Conservation (phyloP, 2,888 invertebrate genomes). For the Dione vanillae region DNA sequence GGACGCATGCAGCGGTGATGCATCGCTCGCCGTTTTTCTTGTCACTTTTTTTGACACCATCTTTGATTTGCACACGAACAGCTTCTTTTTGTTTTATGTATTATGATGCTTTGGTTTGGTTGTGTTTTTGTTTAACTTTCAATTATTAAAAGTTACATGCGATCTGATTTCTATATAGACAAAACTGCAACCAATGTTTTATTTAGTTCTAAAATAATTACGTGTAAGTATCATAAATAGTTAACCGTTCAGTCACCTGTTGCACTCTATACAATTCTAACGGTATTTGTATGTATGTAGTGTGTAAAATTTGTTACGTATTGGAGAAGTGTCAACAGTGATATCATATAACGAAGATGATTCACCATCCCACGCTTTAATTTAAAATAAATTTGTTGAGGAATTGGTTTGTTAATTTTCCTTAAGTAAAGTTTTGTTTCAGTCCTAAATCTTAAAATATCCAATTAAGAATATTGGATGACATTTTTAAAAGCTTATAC, state of each 20-base stretch:
- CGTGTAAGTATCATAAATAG: neutral
- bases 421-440: too few relatives aligned
- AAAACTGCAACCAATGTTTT: constrained; percentile 45
- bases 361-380: constrained; percentile 33
- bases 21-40: constrained; percentile 38
- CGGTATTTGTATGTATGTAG: constrained; percentile 8
- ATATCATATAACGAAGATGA: constrained; percentile 38
- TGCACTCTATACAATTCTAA: constrained; percentile 7
- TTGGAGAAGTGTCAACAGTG: constrained; percentile 36
- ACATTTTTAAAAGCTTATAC: neutral
- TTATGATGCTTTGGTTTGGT: constrained; percentile 56
- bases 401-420: constrained; percentile 7
- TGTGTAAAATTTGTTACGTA: constrained; percentile 9
- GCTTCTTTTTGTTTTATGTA: constrained; percentile 60
- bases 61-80: constrained; percentile 75
- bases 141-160: constrained; percentile 24
- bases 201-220: constrained; percentile 43
- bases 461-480: too few relatives aligned
- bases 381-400: constrained; percentile 15
- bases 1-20: constrained; percentile 51
- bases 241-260: neutral
- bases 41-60: constrained; percentile 67
- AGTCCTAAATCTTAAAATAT: too few relatives aligned
- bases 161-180: constrained; percentile 28
- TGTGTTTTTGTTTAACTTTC: constrained; percentile 47